A percentile compares a stretch with the other conserved stretches of the same genome.
Evolutionary conservation across 2,888 invertebrate genomes (phyloP).

Genomic region (Stomorhina lunata): DNA sequence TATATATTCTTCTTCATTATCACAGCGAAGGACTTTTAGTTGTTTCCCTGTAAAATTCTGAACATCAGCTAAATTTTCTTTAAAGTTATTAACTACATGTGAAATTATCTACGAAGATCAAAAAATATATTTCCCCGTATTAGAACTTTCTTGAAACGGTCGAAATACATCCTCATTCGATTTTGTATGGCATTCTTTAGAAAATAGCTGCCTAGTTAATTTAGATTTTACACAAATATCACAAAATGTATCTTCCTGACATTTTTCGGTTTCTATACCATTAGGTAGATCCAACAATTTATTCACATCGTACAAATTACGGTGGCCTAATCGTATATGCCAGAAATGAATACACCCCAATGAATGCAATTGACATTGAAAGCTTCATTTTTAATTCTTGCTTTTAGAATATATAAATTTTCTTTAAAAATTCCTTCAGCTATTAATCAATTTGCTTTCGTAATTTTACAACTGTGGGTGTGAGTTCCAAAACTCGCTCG

Average conservation of each 20-base stretch:
- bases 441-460: not conserved
- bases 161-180: not conserved
- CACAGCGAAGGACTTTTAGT: too few species aligned
- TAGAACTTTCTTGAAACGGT: not conserved
- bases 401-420: not conserved
- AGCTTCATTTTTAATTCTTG: not conserved
- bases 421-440: too few species aligned
- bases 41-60: too few species aligned
- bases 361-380: not conserved
- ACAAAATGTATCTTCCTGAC: not conserved
- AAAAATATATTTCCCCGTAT: not conserved
- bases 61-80: too few species aligned
- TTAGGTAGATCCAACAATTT: not conserved
- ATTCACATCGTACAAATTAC: not conserved
- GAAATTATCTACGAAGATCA: too few species aligned
- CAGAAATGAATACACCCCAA: slow-evolving; percentile 11
- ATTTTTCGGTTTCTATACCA: not conserved
- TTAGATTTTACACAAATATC: not conserved
- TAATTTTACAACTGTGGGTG: not conserved
- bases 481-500: too few species aligned
- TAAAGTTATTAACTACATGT: too few species aligned
- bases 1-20: too few species aligned
- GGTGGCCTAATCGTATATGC: slow-evolving; percentile 4
- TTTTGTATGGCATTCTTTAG: not conserved
- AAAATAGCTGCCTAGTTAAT: not conserved